These are phyloP conservation scores for Phalangium opilio DNA, from an alignment of 2,888 invertebrate genomes.

Conservation along the genomic window DNA sequence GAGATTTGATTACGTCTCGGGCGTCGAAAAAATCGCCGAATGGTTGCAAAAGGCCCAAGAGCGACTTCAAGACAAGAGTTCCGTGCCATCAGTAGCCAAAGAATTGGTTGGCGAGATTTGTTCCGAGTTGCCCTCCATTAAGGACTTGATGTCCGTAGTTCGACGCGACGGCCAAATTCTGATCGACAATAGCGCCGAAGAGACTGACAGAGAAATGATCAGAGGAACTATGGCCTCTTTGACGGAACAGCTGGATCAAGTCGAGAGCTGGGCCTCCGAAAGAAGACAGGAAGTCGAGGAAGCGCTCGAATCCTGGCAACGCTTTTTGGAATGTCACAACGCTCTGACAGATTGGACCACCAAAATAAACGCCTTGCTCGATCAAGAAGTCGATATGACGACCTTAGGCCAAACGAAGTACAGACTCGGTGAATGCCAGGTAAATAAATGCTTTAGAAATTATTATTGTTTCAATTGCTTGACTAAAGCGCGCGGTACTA, in stretches of 20 bases:
- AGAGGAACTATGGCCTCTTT: conserved; percentile 57
- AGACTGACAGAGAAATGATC: conserved; percentile 47
- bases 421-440: conserved; percentile 72
- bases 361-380: conserved; percentile 62
- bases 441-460: conserved; percentile 31
- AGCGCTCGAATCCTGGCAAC: conserved; percentile 71
- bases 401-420: conserved; percentile 46
- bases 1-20: conserved; percentile 59
- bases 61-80: conserved; percentile 54
- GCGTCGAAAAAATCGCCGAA: conserved; percentile 60
- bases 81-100: conserved; percentile 50
- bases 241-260: conserved; percentile 59
- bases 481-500: too few relatives aligned
- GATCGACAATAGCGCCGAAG: conserved; percentile 59
- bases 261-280: conserved; percentile 63
- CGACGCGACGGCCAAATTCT: conserved; percentile 62
- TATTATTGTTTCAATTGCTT: conserved; percentile 1
- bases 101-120: conserved; percentile 38
- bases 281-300: conserved; percentile 69
- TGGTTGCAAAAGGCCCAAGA: conserved; percentile 74
- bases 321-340: conserved; percentile 66
- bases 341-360: conserved; percentile 67
- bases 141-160: conserved; percentile 30
- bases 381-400: conserved; percentile 44
- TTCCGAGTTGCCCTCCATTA: conserved; percentile 16